phyloP scores from a whole-genome alignment of 2,113 vertebrate species.

The Tursiops truncatus region DNA sequence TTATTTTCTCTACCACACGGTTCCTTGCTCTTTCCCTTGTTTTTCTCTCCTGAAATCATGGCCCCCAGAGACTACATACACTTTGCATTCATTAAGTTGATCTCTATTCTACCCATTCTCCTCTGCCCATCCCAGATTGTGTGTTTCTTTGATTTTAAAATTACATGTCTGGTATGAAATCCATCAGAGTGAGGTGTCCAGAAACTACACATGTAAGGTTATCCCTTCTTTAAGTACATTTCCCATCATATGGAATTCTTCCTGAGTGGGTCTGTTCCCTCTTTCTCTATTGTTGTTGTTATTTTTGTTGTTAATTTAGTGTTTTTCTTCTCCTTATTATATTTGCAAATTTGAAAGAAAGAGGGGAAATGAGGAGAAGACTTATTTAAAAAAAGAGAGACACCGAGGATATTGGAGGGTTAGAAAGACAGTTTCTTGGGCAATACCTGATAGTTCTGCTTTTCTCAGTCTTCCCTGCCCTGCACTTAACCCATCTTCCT shows the following conservation, averaged over 20 bases:
- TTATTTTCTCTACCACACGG: neutral
- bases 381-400: neutral
- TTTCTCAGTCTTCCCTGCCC: neutral
- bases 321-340: neutral
- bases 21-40: neutral
- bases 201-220: neutral
- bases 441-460: neutral
- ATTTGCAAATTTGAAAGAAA: neutral
- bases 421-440: neutral
- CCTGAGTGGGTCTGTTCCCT: neutral
- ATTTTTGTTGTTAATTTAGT: neutral
- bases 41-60: slow-evolving; percentile 30
- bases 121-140: neutral
- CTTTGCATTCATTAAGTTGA: neutral
- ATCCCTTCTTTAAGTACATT: neutral
- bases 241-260: neutral
- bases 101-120: neutral
- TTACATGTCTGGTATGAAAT: slow-evolving; percentile 42
- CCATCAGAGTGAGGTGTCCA: neutral
- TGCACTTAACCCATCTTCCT: neutral
- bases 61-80: neutral
- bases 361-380: neutral
- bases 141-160: slow-evolving; percentile 51
- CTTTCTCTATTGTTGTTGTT: neutral
- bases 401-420: rapidly evolving